Base-by-base conservation (phyloP, 92 coral and sea anemone species). In the Meandrina meandrites region DNA sequence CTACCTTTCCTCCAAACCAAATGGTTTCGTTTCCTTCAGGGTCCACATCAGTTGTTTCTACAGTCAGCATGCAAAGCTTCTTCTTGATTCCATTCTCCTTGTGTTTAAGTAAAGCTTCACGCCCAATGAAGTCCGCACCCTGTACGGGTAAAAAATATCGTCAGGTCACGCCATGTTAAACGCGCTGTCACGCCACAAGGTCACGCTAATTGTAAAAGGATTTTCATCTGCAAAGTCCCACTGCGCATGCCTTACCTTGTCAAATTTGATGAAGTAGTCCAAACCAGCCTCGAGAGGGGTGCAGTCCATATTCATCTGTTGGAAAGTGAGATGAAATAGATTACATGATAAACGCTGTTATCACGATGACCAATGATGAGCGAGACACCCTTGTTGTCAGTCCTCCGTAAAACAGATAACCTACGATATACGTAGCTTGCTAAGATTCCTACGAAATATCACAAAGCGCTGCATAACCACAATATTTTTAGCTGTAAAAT, bases 1-100 rank as follows among this genome's bases (percentile, higher is more conserved):
- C 96, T 96, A 96, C 99, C 96, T 96, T 96, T 87, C 99, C 99
- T 57, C 98, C 95, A 90, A 95, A 94, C 99, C 99, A 96, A 35
- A 96, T 93, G 32, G 94, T 78, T 80, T 96, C 99, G 71, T 96
- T 95, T 53, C 99, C 99, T 80, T 96, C 99, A 0, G 99, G 99
- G 70, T 96, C 99, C 36, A 90, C 95, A 57, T 96, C 99, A 28
- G 91, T 95, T 28, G 99, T 96, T 40, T 96, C 99, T 10, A 96
- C 95, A 0, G 96, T 92, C 88, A 96, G 86, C 75, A 94, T 88
- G 7, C 96, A 96, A 11, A 94, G 91, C 48, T 92, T 92, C 68
- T 90, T 90, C 75, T 90, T 90, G 77, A 96, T 85, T 31, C 98
- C 99, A 14, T 91, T 93, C 50, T 94, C 95, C 78, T 93, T 93